Evolutionary conservation across 2,797 vertebrate genomes (phyloP).

Genomic region (Adrianichthys oophorus): DNA sequence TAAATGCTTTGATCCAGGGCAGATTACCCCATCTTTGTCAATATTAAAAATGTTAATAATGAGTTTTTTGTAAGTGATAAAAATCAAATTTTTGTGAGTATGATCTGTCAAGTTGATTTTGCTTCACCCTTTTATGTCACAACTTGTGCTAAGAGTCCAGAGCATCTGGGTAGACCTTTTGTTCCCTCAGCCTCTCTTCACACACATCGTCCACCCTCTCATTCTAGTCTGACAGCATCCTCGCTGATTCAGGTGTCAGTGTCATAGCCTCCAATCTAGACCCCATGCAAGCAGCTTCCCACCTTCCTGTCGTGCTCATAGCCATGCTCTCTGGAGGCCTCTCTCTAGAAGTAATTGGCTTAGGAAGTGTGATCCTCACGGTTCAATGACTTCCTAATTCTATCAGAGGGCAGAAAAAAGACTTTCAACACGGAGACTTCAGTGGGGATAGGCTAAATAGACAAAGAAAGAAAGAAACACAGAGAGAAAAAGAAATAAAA

Average conservation of each 20-base stretch:
- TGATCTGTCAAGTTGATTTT: too few species aligned
- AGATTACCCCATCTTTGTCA: too few species aligned
- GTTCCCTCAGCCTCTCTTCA: slow-evolving; percentile 30
- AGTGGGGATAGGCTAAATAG: slow-evolving; percentile 26
- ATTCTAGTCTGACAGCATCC: slow-evolving; percentile 41
- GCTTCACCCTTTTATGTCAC: slow-evolving; percentile 83
- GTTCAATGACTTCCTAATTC: slow-evolving; percentile 79
- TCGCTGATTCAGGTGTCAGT: slow-evolving; percentile 48
- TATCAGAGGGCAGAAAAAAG: slow-evolving; percentile 60
- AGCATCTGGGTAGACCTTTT: slow-evolving; percentile 69
- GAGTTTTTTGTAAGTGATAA: too few species aligned
- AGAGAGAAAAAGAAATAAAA: slow-evolving; percentile 31
- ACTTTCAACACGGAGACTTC: slow-evolving; percentile 15
- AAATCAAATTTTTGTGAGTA: too few species aligned
- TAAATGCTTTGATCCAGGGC: too few species aligned
- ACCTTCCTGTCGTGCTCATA: slow-evolving; percentile 28
- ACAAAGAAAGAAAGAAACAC: slow-evolving; percentile 40
- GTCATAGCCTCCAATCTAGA: slow-evolving; percentile 56
- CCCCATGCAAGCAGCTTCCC: slow-evolving; percentile 62
- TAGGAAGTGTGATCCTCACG: slow-evolving; percentile 76
- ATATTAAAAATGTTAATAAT: too few species aligned
- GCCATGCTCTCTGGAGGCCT: slow-evolving; percentile 43
- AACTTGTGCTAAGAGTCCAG: slow-evolving; percentile 61
- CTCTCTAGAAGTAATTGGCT: slow-evolving; percentile 77
- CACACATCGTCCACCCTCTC: slow-evolving; percentile 22